Evolutionary conservation across 2,797 vertebrate genomes (phyloP), one percentile per base, ranked within the genome.

Genomic region (Diplodus sargus): DNA sequence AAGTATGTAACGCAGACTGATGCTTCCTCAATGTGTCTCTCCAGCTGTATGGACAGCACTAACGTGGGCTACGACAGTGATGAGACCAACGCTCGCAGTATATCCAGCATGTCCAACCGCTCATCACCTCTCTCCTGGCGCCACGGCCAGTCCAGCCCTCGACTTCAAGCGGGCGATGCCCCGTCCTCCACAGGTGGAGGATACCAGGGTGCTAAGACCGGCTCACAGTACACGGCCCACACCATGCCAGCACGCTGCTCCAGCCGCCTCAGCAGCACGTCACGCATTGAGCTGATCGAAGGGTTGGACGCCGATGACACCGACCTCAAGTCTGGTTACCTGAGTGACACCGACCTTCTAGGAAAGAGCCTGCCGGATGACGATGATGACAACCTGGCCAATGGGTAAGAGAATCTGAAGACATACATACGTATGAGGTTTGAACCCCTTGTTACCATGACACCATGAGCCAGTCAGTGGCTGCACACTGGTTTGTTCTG

Each of bases 111-210:
- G 53, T 99, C 98, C 81, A 99, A 98, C 91, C 97, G 98, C 84
- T 99, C 98, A 0, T 99, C 98, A 0, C 98, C 98, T 0, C 95
- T 99, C 6, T 99, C 98, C 49, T 99, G 98, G 98, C 97, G 97
- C 87, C 98, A 99, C 0, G 97, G 98, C 51, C 98, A 99, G 91
- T 96, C 98, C 34, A 99, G 98, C 85, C 98, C 98, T 0, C 96
- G 98, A 16, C 95, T 99, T 73, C 98, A 99, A 90, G 98, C 98
- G 0, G 98, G 98, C 0, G 98, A 99, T 0, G 98, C 98, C 0
- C 98, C 98, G 0, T 99, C 98, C 0, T 97, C 97, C 0, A 96
- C 97, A 0, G 97, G 96, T 0, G 91, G 88, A 4, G 93, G 95
- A 2, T 97, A 96, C 93, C 96, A 95, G 0, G 95, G 88, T 13